Percentiles rank a stretch among this genome's conserved stretches.
Evolutionary conservation across 2,888 invertebrate species (phyloP).

Genomic region (Sesia apiformis): DNA sequence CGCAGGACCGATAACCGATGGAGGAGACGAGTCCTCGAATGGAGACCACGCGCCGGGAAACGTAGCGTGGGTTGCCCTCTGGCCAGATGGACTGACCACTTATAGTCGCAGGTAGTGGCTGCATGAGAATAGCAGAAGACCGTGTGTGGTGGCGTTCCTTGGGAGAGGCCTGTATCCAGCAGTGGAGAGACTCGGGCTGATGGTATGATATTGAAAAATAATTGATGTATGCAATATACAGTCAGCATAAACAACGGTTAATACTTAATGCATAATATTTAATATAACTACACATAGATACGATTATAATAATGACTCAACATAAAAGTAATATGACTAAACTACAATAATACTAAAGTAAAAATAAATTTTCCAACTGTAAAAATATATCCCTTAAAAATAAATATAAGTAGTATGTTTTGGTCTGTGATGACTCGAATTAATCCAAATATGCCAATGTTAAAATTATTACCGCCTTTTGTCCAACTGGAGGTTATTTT

Average conservation of each 20-base stretch:
- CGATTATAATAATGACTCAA: slow-evolving; percentile 33
- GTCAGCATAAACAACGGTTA: neutral
- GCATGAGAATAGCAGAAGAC: too few relatives aligned
- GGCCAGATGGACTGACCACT: too few relatives aligned
- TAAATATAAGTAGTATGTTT: slow-evolving; percentile 17
- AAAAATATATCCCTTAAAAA: slow-evolving; percentile 5
- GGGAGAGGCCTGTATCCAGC: too few relatives aligned
- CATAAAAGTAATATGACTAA: slow-evolving; percentile 19
- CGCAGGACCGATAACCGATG: too few relatives aligned
- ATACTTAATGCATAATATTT: neutral
- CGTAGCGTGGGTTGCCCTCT: too few relatives aligned
- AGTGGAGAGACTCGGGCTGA: too few relatives aligned
- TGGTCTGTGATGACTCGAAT: slow-evolving; percentile 24
- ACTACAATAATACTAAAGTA: slow-evolving; percentile 9
- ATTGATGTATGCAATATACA: neutral
- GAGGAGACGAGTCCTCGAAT: too few relatives aligned
- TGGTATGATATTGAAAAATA: neutral
- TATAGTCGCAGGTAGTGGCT: too few relatives aligned
- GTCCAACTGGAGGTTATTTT: neutral
- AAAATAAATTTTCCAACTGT: slow-evolving; percentile 8
- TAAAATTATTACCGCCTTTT: neutral
- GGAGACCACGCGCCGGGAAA: too few relatives aligned
- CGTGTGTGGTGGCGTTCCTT: too few relatives aligned
- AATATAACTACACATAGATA: slow-evolving; percentile 17
- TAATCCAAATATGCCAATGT: slow-evolving; percentile 12